Percentiles rank a stretch among this genome's conserved stretches.
These are phyloP conservation scores for Tyria jacobaeae DNA, from an alignment of 2,888 invertebrate species.

Conservation along the genomic window DNA sequence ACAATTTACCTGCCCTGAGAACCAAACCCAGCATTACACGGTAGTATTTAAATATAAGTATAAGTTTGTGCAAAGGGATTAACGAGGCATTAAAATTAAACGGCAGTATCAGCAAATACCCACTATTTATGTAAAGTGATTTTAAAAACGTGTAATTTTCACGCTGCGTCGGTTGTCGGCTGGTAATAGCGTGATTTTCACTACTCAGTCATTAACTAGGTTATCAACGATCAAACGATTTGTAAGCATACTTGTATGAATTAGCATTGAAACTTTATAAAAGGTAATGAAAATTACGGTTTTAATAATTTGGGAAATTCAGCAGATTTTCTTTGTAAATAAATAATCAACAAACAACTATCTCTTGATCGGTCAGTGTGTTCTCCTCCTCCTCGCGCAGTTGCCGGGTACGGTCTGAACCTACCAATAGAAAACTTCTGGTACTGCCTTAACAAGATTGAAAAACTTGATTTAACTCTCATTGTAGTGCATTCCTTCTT, in stretches of 20 bases:
- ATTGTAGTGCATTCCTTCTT: no score
- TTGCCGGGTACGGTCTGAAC: no score
- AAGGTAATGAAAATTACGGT: conserved; percentile 2
- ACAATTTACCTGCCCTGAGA: no score
- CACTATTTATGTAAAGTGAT: conserved; percentile 28
- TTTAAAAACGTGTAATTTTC: conserved; percentile 40
- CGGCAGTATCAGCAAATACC: conserved; percentile 22
- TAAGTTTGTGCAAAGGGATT: background rate
- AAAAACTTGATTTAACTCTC: no score
- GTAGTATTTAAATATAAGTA: background rate
- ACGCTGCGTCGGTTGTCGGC: conserved; percentile 5
- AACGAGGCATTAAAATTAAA: background rate
- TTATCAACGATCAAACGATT: conserved; percentile 38
- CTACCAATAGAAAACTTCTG: no score
- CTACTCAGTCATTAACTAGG: conserved; percentile 29
- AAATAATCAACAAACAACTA: no score
- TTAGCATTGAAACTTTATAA: background rate
- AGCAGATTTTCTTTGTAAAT: no score
- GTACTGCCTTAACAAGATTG: no score
- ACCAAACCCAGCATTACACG: background rate
- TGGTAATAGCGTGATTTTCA: conserved; percentile 37
- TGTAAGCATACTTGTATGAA: conserved; percentile 28
- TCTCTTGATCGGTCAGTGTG: no score
- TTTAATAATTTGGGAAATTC: background rate
- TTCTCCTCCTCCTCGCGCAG: no score